Base-by-base conservation (phyloP, 2,888 invertebrate species). In the Drosophila aldrichi region DNA sequence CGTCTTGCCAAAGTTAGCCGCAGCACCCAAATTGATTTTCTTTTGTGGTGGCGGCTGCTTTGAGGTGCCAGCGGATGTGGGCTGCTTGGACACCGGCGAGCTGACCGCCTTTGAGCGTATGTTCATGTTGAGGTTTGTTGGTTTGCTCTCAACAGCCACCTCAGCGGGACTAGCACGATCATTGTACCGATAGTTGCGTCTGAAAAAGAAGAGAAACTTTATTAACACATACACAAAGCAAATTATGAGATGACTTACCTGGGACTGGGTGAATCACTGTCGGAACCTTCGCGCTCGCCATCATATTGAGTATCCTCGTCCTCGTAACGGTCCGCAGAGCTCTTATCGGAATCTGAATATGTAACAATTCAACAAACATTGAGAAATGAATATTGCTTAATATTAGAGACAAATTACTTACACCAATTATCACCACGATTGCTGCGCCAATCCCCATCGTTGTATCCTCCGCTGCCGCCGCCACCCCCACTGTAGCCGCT, bases 271-370 rank as follows among this genome's bases (percentile, higher is more conserved):
- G 94, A 93, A 83, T 96, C 95, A 57, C 94, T 94, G 85, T 96
- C 96, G 22, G 95, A 95, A 81, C 95, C 95, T 83, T 95, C 95
- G 57, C 94, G 93, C 77, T 96, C 96, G 10, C 94, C 95, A 73
- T 96, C 96, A 82, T 95, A 94, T 51, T 91, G 93, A 82, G 92
- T 93, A 76, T 94, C 94, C 62, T 94, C 94, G 52, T 94, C 94
- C 69, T 93, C 94, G 43, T 92, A 92, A 40, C 92, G 91, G 79
- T 92, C 91, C 22, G 78, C 88, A 4, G 77, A 76, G 52, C 69
- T 82, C 67, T 91, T 89, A 80, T 93, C 93, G 8, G 92, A 92
- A 74, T 92, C 93, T 93, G 54, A 56, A 61, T 34, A n/a, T 3
- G n/a, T 16, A 18, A 18, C 9, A 34, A 54, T 10, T 20, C n/a